Base-by-base conservation (phyloP, 2,113 vertebrate genomes). In the Psilopsiagon aurifrons region DNA sequence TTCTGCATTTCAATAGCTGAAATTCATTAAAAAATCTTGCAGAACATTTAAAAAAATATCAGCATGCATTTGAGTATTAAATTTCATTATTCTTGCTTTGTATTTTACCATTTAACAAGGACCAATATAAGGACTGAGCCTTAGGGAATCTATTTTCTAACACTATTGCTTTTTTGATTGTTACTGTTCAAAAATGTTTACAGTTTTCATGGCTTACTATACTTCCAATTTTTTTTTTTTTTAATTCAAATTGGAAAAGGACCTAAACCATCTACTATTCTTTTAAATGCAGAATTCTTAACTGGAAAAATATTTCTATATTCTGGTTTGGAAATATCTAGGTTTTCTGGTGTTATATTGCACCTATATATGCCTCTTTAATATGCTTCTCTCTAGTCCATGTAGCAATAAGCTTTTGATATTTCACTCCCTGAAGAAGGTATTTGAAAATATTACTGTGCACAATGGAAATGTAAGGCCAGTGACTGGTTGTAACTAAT, bases 1-100 rank as follows among this genome's bases (percentile, higher is more conserved):
- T 94, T 90, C 46, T 31, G 22, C 37, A 76, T 86, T 83, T 96
- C 28, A 86, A 82, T 73, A 88, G 37, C 66, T 78, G 46, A 94
- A 95, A 95, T 49, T 84, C 47, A 49, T 81, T 93, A 8, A 13
- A 39, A 94, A 93, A 85, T 73, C 22, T 82, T 76, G 46, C 10
- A 78, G 52, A 96, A 90, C 59, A 70, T 91, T 86, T 80, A 97
- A 64, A 96, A 96, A 95, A 91, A 95, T 83, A 62, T 93, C 46
- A 88, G 43, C 51, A 83, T 95, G 39, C 33, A 52, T 91, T 95
- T 47, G 64, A 67, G 11, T 95, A 90, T 86, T 94, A 95, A 96
- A 96, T 97, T 94, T 95, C 11, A 95, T 96, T 88, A 81, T 80
- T 92, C 44, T 94, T 90, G n/a, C 62, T 97, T 83, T 6, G 7